A percentile compares a stretch with the other conserved stretches of the same genome.
These are phyloP conservation scores for Magallana nippona DNA, from an alignment of 2,888 invertebrate species.

Conservation along the genomic window DNA sequence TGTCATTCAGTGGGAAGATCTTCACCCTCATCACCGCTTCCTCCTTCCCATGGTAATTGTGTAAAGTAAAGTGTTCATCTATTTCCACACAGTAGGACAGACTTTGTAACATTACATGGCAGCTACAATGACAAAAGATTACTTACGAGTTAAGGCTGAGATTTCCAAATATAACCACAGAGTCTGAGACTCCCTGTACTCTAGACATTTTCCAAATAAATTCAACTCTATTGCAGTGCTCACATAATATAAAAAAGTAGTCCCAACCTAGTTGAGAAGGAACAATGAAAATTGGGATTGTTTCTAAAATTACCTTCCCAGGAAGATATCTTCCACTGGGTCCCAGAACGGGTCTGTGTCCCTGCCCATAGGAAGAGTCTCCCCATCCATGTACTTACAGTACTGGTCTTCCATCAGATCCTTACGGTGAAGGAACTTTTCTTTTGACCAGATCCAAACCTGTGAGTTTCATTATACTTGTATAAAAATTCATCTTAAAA, in stretches of 20 bases:
- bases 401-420: conserved; percentile 72
- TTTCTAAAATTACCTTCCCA: conserved; percentile 66
- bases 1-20: conserved; percentile 63
- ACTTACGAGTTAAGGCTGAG: too few species aligned
- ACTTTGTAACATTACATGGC: conserved; percentile 68
- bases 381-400: conserved; percentile 61
- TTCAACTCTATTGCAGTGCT: too few species aligned
- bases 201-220: too few species aligned
- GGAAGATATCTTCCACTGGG: conserved; percentile 70
- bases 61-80: conserved; percentile 69
- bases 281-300: too few species aligned
- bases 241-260: too few species aligned
- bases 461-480: conserved; percentile 29
- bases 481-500: too few species aligned
- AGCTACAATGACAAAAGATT: conserved; percentile 53
- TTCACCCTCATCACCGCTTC: conserved; percentile 68
- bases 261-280: too few species aligned
- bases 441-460: conserved; percentile 72
- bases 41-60: conserved; percentile 70
- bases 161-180: too few species aligned
- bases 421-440: conserved; percentile 71
- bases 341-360: conserved; percentile 74
- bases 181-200: too few species aligned
- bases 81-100: conserved; percentile 68
- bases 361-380: conserved; percentile 53